Evolutionary conservation across 2,888 invertebrate genomes (phyloP).

Genomic region (Nephrotoma flavescens): DNA sequence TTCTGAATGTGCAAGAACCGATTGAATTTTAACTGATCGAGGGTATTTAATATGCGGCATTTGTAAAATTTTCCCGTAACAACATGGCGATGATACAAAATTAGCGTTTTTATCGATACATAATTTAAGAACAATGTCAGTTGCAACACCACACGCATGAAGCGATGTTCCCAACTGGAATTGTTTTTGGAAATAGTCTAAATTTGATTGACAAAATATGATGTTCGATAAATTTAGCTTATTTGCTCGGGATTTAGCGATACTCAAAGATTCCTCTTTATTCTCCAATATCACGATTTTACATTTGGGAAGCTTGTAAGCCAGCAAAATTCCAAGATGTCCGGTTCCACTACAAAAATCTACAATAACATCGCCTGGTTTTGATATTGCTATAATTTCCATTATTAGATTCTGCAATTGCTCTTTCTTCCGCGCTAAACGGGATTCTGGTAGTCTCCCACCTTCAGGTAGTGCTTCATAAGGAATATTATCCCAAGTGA

Average conservation of each 20-base stretch:
- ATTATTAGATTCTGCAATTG: constrained; percentile 74
- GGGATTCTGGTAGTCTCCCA: constrained; percentile 59
- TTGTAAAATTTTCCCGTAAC: constrained; percentile 76
- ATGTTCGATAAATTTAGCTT: constrained; percentile 58
- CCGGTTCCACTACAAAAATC: constrained; percentile 94
- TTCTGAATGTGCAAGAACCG: constrained; percentile 34
- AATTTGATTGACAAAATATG: constrained; percentile 70
- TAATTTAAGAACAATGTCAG: constrained; percentile 77
- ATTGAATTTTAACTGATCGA: constrained; percentile 48
- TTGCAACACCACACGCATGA: constrained; percentile 91
- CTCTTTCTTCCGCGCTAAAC: constrained; percentile 64
- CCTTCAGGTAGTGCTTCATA: constrained; percentile 59
- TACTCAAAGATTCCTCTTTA: constrained; percentile 68
- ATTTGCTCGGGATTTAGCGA: constrained; percentile 56
- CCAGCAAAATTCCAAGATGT: constrained; percentile 77
- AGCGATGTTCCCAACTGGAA: constrained; percentile 80
- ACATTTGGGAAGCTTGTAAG: constrained; percentile 62
- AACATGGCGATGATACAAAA: constrained; percentile 87
- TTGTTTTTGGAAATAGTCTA: constrained; percentile 69
- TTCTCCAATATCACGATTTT: constrained; percentile 76
- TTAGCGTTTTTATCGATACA: constrained; percentile 62
- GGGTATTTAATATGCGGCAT: constrained; percentile 74
- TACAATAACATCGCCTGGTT: constrained; percentile 55
- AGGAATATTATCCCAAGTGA: constrained; percentile 61
- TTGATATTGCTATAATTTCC: constrained; percentile 57